These are phyloP conservation scores for Gerris lacustris DNA, from an alignment of 2,888 invertebrate genomes.

Conservation along the genomic window DNA sequence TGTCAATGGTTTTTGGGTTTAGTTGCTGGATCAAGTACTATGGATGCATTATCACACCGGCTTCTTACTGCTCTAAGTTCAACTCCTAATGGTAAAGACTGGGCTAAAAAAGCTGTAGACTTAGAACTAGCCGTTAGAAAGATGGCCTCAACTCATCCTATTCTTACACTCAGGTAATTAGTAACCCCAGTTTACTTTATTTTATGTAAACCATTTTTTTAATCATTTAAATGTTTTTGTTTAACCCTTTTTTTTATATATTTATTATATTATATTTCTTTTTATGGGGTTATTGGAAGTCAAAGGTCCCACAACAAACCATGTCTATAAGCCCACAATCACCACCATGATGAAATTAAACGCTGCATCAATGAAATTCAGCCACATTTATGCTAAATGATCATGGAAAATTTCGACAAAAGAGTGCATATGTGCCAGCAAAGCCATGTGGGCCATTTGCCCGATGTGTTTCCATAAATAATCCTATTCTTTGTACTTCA, in stretches of 20 bases:
- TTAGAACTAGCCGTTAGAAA: slow-evolving; percentile 66
- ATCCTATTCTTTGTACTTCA: too few relatives aligned
- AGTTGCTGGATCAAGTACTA: slow-evolving; percentile 45
- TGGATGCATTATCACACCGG: slow-evolving; percentile 67
- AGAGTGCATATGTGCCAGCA: too few relatives aligned
- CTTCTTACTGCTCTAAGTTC: slow-evolving; percentile 67
- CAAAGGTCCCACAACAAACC: too few relatives aligned
- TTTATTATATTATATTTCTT: neutral
- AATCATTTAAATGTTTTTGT: slow-evolving; percentile 11
- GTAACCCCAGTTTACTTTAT: neutral
- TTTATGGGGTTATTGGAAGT: too few relatives aligned
- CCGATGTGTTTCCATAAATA: too few relatives aligned
- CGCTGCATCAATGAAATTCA: too few relatives aligned
- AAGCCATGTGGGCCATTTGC: too few relatives aligned
- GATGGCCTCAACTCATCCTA: slow-evolving; percentile 66
- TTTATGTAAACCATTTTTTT: neutral
- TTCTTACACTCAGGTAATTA: slow-evolving; percentile 52
- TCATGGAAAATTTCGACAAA: too few relatives aligned
- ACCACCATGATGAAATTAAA: too few relatives aligned
- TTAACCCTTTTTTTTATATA: slow-evolving; percentile 3
- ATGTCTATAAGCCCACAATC: too few relatives aligned
- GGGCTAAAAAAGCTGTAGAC: slow-evolving; percentile 54
- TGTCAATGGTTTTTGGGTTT: too few relatives aligned
- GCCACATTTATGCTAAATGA: too few relatives aligned
- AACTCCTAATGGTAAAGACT: slow-evolving; percentile 55